Conservation (phyloP, 2,113 vertebrate species). For the Pelvicachromis taeniatus region DNA sequence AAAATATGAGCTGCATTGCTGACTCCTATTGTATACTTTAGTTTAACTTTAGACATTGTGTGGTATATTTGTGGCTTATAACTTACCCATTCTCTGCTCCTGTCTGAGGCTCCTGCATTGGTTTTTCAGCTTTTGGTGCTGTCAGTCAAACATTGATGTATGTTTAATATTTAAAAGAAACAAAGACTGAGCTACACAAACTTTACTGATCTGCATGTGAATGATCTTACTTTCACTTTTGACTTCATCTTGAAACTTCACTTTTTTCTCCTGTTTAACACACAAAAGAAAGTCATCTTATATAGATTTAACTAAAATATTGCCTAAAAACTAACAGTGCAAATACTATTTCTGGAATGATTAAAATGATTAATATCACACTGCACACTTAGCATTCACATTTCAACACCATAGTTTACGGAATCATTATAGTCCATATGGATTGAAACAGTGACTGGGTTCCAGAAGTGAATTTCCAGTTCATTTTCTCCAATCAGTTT, state of each 20-base stretch:
- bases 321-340: neutral
- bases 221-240: conserved; percentile 29
- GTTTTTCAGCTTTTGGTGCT: conserved; percentile 36
- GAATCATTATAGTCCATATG: neutral
- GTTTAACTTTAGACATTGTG: neutral
- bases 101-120: neutral
- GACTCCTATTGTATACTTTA: neutral
- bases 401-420: neutral
- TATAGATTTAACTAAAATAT: neutral
- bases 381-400: neutral
- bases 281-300: neutral
- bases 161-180: neutral
- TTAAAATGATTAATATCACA: accelerated
- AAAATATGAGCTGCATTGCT: neutral
- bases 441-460: neutral
- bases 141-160: neutral
- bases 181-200: neutral
- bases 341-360: neutral
- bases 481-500: accelerated
- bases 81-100: conserved; percentile 52
- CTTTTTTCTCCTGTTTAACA: conserved; percentile 62
- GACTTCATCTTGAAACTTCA: conserved; percentile 47
- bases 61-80: neutral
- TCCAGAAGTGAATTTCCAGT: neutral
- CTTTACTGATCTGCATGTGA: accelerated